These are phyloP conservation scores for Umimayanthus kanabou DNA, from an alignment of 92 coral and sea anemone species.

Conservation along the genomic window DNA sequence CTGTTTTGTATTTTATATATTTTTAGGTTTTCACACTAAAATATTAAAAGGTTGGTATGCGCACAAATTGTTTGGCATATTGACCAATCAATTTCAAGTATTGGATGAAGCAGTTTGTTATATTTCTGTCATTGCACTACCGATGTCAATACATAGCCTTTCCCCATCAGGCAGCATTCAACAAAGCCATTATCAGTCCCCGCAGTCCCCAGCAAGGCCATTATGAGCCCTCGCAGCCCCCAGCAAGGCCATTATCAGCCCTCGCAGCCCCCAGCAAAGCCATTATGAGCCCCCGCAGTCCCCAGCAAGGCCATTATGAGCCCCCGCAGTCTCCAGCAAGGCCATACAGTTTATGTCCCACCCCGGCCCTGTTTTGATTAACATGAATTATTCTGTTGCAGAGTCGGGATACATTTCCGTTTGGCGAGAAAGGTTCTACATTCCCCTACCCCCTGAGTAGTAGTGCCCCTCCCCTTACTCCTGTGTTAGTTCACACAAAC, in stretches of 20 bases:
- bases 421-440: background rate
- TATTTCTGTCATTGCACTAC: background rate
- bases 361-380: background rate
- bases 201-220: background rate
- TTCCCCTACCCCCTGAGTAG: background rate
- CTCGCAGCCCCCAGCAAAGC: background rate
- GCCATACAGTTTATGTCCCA: background rate
- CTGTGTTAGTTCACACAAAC: conserved; percentile 8
- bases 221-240: background rate
- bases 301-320: background rate
- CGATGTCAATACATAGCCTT: background rate
- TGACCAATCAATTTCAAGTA: background rate
- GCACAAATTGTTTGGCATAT: background rate
- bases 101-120: background rate
- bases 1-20: too few species aligned
- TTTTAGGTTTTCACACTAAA: too few species aligned
- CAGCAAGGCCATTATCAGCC: background rate
- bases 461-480: background rate
- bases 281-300: background rate
- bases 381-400: background rate
- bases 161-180: too few species aligned
- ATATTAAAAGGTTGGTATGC: background rate
- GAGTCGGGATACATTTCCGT: background rate
- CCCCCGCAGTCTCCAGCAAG: background rate
- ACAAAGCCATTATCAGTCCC: background rate